These are phyloP conservation scores for Alligator sinensis DNA, from an alignment of 2,113 vertebrate species.

Conservation along the genomic window DNA sequence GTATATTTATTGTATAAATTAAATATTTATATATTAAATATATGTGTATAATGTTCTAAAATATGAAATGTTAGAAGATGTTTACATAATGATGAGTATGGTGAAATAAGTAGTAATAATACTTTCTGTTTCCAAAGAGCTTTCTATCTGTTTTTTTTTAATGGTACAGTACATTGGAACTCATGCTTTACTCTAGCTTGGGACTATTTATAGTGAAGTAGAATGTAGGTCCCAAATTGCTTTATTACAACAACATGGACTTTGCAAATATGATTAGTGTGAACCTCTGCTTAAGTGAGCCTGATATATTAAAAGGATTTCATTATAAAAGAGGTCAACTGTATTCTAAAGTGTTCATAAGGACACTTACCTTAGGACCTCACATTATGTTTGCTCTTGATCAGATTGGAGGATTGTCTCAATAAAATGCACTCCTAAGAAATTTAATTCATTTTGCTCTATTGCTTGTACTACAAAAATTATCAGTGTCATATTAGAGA, in stretches of 20 bases:
- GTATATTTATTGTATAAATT: neutral
- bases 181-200: neutral
- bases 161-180: neutral
- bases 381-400: neutral
- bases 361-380: neutral
- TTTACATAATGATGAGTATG: neutral
- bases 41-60: neutral
- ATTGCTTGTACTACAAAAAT: neutral
- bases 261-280: neutral
- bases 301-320: neutral
- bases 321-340: neutral
- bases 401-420: neutral
- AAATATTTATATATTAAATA: neutral
- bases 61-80: too few relatives aligned
- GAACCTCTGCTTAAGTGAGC: neutral
- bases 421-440: neutral
- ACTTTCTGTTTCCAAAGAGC: neutral
- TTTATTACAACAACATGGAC: neutral
- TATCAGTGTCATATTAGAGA: neutral
- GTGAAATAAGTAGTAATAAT: neutral
- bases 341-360: neutral
- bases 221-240: neutral
- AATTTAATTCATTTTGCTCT: fast-evolving
- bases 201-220: neutral
- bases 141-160: neutral